A percentile compares a stretch with the other conserved stretches of the same genome.
phyloP scores from a whole-genome alignment of 2,888 invertebrate species.

The Catocala fraxini region DNA sequence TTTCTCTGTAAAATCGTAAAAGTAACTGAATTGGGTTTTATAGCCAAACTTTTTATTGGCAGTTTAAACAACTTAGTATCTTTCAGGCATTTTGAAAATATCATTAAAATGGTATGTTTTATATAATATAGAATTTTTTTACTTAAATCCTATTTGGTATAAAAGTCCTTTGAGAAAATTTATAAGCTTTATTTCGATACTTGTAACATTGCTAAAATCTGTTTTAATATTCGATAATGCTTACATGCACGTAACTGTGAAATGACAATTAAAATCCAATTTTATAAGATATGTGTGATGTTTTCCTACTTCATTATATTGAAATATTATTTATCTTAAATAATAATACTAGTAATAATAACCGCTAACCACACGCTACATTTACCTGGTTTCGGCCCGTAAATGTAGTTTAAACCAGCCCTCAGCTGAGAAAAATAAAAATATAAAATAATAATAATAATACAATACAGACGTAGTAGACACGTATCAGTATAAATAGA shows the following conservation, averaged over 20 bases:
- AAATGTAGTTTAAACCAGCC: too few species aligned
- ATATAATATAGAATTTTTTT: constrained; percentile 16
- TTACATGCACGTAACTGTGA: too few species aligned
- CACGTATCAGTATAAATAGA: constrained; percentile 33
- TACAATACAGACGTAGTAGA: constrained; percentile 24
- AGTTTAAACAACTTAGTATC: constrained; percentile 45
- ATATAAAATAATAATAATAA: too few species aligned
- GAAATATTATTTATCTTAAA: not conserved
- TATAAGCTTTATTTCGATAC: constrained; percentile 9
- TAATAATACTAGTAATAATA: too few species aligned
- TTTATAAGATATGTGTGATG: too few species aligned
- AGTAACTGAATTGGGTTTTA: constrained; percentile 44
- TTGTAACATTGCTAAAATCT: constrained; percentile 18
- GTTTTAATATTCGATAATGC: too few species aligned
- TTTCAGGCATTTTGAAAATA: constrained; percentile 30
- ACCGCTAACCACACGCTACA: too few species aligned
- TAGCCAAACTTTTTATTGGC: constrained; percentile 49
- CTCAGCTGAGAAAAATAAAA: too few species aligned
- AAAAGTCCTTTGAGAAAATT: constrained; percentile 5
- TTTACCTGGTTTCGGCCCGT: too few species aligned
- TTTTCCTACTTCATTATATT: too few species aligned
- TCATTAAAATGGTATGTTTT: constrained; percentile 27
- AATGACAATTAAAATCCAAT: too few species aligned
- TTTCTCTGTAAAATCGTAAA: constrained; percentile 44
- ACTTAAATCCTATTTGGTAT: constrained; percentile 13